Evolutionary conservation across 2,888 invertebrate species (phyloP).

Genomic region (Tipula unca): DNA sequence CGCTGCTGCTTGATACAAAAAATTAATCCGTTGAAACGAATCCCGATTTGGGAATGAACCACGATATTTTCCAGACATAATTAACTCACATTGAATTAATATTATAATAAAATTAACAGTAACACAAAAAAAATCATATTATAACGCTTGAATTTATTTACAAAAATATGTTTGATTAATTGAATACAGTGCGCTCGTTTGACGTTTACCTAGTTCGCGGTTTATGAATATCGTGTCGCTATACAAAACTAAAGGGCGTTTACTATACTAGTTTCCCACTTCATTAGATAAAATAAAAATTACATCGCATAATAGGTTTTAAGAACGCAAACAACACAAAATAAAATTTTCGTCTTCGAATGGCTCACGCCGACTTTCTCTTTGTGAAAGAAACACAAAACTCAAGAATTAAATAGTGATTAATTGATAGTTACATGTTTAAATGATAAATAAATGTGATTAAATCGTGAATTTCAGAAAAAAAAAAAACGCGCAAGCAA

Average conservation of each 20-base stretch:
- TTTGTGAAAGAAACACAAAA: constrained; percentile 3
- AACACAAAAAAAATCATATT: background rate
- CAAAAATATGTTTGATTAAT: background rate
- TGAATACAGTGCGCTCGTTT: background rate
- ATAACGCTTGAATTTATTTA: background rate
- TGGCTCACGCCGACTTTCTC: constrained; percentile 18
- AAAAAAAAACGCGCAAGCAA: background rate
- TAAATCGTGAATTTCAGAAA: background rate
- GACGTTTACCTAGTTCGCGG: background rate
- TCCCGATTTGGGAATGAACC: constrained; percentile 28
- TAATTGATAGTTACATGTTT: background rate
- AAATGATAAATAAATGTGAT: background rate
- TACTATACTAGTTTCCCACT: background rate
- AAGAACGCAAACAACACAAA: constrained; percentile 8
- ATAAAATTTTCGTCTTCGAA: background rate
- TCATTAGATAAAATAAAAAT: background rate
- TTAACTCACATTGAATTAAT: background rate
- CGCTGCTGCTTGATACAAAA: constrained; percentile 38
- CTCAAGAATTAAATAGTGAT: background rate
- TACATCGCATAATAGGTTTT: constrained; percentile 17
- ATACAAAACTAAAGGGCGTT: background rate
- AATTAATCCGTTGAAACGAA: constrained; percentile 37
- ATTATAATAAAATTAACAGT: background rate
- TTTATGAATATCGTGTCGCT: background rate
- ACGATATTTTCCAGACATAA: constrained; percentile 15